Conservation (phyloP, 1,140 invertebrate genomes). For the Polyergus mexicanus region DNA sequence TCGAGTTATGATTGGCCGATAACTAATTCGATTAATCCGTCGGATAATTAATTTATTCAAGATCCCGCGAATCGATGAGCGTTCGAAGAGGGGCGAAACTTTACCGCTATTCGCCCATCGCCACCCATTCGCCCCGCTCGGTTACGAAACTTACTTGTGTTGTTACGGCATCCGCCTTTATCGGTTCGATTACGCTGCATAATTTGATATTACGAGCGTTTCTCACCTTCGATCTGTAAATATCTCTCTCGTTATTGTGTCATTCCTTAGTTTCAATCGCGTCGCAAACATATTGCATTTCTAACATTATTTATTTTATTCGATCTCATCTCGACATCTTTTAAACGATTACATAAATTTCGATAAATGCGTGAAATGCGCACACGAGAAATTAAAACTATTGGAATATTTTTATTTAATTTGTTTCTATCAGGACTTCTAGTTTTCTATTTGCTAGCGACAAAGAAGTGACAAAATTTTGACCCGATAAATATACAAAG, state of each 20-base stretch:
- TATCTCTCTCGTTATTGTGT: slow-evolving; percentile 1
- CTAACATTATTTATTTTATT: background rate
- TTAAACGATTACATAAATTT: background rate
- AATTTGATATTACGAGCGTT: slow-evolving; percentile 23
- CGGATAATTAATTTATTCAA: slow-evolving; percentile 80
- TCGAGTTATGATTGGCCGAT: slow-evolving; percentile 71
- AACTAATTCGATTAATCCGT: slow-evolving; percentile 77
- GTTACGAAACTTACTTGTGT: slow-evolving; percentile 65
- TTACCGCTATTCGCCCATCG: background rate
- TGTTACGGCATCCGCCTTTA: slow-evolving; percentile 61
- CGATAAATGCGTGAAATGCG: background rate
- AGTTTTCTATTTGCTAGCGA: slow-evolving; percentile 5
- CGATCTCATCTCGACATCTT: background rate
- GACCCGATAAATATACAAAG: background rate
- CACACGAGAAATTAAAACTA: background rate
- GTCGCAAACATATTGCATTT: background rate
- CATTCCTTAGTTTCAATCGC: background rate
- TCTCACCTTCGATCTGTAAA: slow-evolving; percentile 31
- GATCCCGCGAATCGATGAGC: slow-evolving; percentile 73
- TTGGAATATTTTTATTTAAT: background rate
- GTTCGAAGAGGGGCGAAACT: slow-evolving; percentile 50
- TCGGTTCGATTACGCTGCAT: slow-evolving; percentile 42
- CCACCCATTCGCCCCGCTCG: slow-evolving; percentile 8
- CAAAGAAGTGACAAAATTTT: slow-evolving; percentile 24
- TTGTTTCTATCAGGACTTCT: slow-evolving; percentile 2